Evolutionary conservation across 1,140 invertebrate species (phyloP).

Genomic region (Metaphire vulgaris): DNA sequence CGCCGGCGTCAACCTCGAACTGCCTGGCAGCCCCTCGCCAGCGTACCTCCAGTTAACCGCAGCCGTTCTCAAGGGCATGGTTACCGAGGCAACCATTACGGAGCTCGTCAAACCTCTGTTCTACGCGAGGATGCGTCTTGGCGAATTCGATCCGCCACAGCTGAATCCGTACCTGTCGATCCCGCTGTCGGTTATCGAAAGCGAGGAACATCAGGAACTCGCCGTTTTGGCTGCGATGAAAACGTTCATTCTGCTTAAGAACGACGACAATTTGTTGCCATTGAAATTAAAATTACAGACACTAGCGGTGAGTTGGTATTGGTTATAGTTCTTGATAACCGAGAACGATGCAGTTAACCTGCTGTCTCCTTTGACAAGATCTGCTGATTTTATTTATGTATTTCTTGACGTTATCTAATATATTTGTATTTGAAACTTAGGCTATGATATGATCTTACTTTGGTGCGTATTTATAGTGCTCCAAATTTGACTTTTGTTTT

Average conservation of each 20-base stretch:
- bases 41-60: not conserved
- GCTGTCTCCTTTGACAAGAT: no score
- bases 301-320: slow-evolving; percentile 16
- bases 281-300: not conserved
- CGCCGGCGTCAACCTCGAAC: slow-evolving; percentile 14
- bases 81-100: not conserved
- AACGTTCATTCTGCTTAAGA: slow-evolving; percentile 25
- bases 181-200: not conserved
- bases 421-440: no score
- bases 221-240: slow-evolving; percentile 17
- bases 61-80: not conserved
- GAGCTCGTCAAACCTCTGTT: slow-evolving; percentile 29
- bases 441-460: no score
- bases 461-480: no score
- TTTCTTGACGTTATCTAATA: no score
- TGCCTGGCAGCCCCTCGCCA: not conserved
- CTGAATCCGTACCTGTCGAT: slow-evolving; percentile 29
- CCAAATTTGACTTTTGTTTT: no score
- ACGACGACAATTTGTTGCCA: slow-evolving; percentile 8
- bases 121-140: slow-evolving; percentile 31
- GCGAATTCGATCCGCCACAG: slow-evolving; percentile 33
- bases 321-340: no score
- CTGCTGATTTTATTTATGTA: no score
- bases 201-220: slow-evolving; percentile 7
- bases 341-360: no score